Percentiles rank a stretch among this genome's conserved stretches.
phyloP scores from a whole-genome alignment of 2,797 vertebrate species.

The Sylvilagus floridanus region DNA sequence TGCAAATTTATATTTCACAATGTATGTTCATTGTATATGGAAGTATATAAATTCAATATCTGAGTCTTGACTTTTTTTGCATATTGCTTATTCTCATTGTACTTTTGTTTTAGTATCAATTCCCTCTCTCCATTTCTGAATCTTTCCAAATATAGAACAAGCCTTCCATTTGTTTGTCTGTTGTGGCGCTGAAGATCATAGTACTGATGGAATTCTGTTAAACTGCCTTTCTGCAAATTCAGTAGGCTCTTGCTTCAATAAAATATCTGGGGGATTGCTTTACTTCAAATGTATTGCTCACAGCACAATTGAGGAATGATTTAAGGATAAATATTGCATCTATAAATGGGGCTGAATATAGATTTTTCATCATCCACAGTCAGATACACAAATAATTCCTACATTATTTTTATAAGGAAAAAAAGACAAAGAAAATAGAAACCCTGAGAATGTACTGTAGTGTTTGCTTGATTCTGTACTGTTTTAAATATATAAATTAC shows the following conservation, averaged over 20 bases:
- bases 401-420: not conserved
- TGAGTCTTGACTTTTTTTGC: not conserved
- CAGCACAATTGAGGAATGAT: not conserved
- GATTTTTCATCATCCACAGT: not conserved
- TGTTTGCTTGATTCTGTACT: not conserved
- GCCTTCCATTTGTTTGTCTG: not conserved
- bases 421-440: not conserved
- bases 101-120: not conserved
- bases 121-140: not conserved
- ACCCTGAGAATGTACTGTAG: not conserved
- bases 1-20: not conserved
- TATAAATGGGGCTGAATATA: not conserved
- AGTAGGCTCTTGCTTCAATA: not conserved
- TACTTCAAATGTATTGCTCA: not conserved
- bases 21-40: not conserved
- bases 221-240: not conserved
- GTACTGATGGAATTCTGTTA: not conserved
- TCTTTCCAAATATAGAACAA: not conserved
- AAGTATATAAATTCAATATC: not conserved
- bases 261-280: not conserved
- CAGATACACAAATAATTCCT: not conserved
- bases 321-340: not conserved
- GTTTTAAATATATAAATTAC: conserved; percentile 15
- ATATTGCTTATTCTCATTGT: not conserved
- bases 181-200: not conserved